phyloP scores from a whole-genome alignment of 2,113 vertebrate genomes.

The Plectropomus leopardus region DNA sequence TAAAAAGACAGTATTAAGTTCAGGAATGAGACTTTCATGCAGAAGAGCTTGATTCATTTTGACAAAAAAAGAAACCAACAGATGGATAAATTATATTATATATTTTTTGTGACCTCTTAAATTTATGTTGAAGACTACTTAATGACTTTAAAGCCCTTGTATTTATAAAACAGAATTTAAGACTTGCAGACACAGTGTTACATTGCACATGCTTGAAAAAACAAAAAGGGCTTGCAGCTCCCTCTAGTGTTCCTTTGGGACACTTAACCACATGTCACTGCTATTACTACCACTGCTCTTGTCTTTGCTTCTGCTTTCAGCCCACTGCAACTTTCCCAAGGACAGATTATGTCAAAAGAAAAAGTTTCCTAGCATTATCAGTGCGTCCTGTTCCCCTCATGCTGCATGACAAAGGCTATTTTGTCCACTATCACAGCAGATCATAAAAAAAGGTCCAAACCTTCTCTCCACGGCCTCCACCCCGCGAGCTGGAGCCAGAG shows the following conservation, averaged over 20 bases:
- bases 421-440: neutral
- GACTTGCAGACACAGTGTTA: no score
- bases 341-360: neutral
- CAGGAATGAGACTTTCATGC: no score
- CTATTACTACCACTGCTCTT: neutral
- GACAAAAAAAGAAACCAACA: no score
- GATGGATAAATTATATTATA: no score
- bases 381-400: neutral
- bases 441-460: constrained; percentile 64
- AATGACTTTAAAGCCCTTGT: no score
- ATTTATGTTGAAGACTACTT: no score
- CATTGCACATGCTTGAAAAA: neutral
- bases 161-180: no score
- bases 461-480: constrained; percentile 84
- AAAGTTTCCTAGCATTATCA: neutral
- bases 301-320: neutral
- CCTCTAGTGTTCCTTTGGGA: constrained; percentile 50
- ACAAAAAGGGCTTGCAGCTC: constrained; percentile 5
- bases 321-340: neutral
- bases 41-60: no score
- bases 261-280: neutral
- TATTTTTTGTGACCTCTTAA: no score
- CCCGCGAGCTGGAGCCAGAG: constrained; percentile 48
- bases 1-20: no score
- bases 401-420: neutral